phyloP scores from a whole-genome alignment of 2,113 vertebrate genomes.

The Mastomys coucha region DNA sequence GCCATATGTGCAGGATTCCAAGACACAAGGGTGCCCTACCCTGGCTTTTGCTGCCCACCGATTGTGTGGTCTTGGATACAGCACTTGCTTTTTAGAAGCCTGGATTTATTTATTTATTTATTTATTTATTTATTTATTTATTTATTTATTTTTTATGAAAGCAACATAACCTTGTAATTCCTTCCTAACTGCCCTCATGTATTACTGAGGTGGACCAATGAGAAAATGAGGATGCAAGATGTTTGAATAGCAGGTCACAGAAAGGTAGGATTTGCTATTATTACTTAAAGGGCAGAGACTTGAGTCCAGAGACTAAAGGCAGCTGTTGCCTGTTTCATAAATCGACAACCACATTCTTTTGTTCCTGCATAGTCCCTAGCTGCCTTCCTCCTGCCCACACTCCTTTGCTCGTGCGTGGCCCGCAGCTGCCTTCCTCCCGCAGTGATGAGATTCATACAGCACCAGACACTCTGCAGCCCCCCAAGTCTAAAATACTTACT shows the following conservation, averaged over 20 bases:
- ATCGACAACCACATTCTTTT: too few species aligned
- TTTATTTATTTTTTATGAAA: not conserved
- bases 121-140: not conserved
- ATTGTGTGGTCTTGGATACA: not conserved
- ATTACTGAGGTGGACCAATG: not conserved
- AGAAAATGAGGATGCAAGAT: not conserved
- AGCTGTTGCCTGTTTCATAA: not conserved
- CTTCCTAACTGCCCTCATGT: not conserved
- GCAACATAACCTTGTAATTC: too few species aligned
- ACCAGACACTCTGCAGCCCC: not conserved
- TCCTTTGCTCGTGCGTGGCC: rapidly evolving
- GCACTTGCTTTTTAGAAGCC: not conserved
- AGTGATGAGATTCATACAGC: not conserved
- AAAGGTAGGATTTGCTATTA: not conserved
- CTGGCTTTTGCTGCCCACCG: not conserved
- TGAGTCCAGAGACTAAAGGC: too few species aligned
- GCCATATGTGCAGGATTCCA: not conserved
- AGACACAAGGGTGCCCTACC: rapidly evolving
- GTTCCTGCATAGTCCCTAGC: not conserved
- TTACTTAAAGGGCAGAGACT: not conserved
- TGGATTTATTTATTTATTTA: not conserved
- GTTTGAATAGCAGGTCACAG: too few species aligned
- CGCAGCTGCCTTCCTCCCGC: not conserved
- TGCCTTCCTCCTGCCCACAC: not conserved
- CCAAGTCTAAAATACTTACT: not conserved